Evolutionary conservation across 2,888 invertebrate species (phyloP), one percentile per base, ranked within the genome.

Genomic region (Pandemis heparana): DNA sequence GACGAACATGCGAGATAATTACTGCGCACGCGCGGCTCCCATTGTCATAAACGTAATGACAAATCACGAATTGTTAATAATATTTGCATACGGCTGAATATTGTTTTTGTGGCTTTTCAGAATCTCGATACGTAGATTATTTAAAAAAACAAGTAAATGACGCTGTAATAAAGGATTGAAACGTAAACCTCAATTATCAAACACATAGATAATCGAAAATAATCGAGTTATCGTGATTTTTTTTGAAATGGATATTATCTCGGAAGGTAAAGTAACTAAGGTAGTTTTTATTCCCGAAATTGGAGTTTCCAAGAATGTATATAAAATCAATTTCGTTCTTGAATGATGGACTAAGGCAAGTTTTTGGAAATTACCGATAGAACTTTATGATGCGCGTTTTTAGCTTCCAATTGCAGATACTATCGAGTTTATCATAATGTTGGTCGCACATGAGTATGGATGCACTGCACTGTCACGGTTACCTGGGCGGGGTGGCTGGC

Each of bases 401-500:
- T 9, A 5, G 41, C 41, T 41, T 41, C 41, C 7, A 6, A 41
- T 41, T 41, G 8, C 9, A 41, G 41, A 41, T 41, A 6, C 7
- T 41, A 5, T 53, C 9, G 6, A 18, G 12, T 53, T 12, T 12
- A 12, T 43, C 43, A 43, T 12, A 10, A 9, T 62, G 5, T 16
- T 5, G 5, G 10, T 63, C 8, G 23, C 46, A 51, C 32, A 38
- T 16, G 65, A 51, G 16, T 64, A 46, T 6, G 14, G 38, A 39
- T n/a, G 32, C 74, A 74, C 73, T 69, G 68, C 74, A 74, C 74
- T 65, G 63, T 16, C 72, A 68, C 72, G 56, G 72, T 78, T 83
- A 86, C 85, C 84, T 85, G 87, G 59, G 79, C 60, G 68, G 62
- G 39, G 18, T 66, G 67, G 32, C 79, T 75, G 48, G 48, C 51